Evolutionary conservation across 2,797 vertebrate genomes (phyloP).

Genomic region (Bovichtus diacanthus): DNA sequence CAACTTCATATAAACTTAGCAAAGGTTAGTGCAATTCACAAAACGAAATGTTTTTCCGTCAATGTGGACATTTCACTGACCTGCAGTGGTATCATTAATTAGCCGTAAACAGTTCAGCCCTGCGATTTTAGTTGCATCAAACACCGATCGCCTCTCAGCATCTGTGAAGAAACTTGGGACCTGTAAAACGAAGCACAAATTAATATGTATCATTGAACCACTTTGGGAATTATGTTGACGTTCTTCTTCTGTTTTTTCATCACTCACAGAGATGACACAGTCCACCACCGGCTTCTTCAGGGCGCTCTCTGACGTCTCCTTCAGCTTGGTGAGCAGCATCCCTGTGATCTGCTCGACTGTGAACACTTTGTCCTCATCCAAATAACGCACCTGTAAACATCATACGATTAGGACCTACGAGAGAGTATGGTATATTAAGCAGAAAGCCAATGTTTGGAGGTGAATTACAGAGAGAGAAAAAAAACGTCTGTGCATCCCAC

Average conservation of each 20-base stretch:
- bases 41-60: not conserved
- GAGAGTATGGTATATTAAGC: not conserved
- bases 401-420: not conserved
- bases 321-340: constrained; percentile 97
- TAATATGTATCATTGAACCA: not conserved
- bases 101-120: constrained; percentile 95
- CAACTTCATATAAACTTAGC: not conserved
- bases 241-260: not conserved
- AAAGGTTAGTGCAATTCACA: not conserved
- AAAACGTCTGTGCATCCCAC: not conserved
- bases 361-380: constrained; percentile 96
- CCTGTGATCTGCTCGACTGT: constrained; percentile 95
- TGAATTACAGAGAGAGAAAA: not conserved
- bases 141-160: constrained; percentile 94
- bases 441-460: not conserved
- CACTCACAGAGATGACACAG: constrained; percentile 96
- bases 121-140: constrained; percentile 95
- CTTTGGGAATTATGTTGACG: not conserved
- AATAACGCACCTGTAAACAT: constrained; percentile 90
- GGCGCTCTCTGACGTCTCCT: constrained; percentile 94
- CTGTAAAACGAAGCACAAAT: constrained; percentile 73
- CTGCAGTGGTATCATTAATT: constrained; percentile 98
- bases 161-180: constrained; percentile 97
- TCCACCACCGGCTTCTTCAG: constrained; percentile 98
- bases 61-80: constrained; percentile 74